phyloP scores from a whole-genome alignment of 2,113 vertebrate species.

The Cinclus mexicanus region DNA sequence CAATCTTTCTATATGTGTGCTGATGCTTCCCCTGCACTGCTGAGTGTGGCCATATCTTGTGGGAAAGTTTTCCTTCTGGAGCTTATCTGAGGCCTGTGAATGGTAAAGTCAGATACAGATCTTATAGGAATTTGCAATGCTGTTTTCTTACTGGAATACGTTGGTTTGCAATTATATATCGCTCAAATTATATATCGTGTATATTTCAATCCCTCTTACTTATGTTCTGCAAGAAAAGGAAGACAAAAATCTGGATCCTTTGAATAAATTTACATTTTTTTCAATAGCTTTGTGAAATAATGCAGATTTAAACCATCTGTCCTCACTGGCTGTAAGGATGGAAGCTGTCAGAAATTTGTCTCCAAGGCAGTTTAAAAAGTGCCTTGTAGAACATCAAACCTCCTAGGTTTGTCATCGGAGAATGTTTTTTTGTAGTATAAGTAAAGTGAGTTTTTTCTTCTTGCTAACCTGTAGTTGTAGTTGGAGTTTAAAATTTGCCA shows the following conservation, averaged over 20 bases:
- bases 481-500: neutral
- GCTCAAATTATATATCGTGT: neutral
- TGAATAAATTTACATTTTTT: slow-evolving; percentile 33
- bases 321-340: neutral
- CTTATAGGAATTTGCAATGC: neutral
- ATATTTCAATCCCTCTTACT: neutral
- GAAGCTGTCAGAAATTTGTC: neutral
- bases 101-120: neutral
- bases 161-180: neutral
- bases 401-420: neutral
- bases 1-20: neutral
- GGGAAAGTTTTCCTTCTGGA: neutral
- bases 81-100: neutral
- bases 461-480: neutral
- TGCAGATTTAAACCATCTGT: slow-evolving; percentile 38
- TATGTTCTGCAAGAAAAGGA: neutral
- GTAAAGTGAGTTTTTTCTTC: neutral
- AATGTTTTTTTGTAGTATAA: neutral
- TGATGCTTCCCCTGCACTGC: neutral
- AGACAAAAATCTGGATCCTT: neutral
- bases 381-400: neutral
- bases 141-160: neutral
- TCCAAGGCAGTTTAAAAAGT: neutral
- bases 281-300: neutral
- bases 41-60: neutral